Base-by-base conservation (phyloP, 2,888 invertebrate species). In the Ecliptopera silaceata region DNA sequence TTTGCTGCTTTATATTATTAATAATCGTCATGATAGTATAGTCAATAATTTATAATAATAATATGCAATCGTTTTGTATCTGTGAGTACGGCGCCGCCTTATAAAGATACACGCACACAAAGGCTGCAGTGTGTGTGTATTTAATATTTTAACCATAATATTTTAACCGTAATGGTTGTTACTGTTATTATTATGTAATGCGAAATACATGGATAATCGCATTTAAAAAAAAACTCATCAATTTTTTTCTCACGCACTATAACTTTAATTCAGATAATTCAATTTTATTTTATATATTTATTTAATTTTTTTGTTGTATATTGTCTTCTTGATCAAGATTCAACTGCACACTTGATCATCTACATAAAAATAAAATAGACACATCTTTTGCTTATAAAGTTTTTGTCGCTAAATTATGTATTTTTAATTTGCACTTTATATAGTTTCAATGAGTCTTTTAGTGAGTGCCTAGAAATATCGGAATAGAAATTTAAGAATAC, bases 391-490 rank as follows among this genome's bases (percentile, higher is more conserved):
- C 15, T 42, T 47, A 17, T 18, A 39, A 39, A 17, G 17, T 26
- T 12, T 26, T 13, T 10, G 3, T 57, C 22, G 18, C n/a, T 31
- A n/a, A 45, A 39, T 31, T 8, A 44, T 32, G 12, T 51, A 13
- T 38, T 50, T 55, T 55, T 52, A 49, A 48, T 52, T 51, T 34
- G 41, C 49, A 36, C 8, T 36, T 36, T 36, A 36, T 15, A 49
- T 39, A 6, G 13, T 32, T 26, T 41, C 22, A 41, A 32, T 44
- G 38, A 44, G 42, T 36, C 47, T 36, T 31, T 50, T 47, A 47
- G 50, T 51, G 54, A 59, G 59, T 59, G 54, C 54, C 59, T 59
- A 59, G 54, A 20, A 43, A 59, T 59, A 59, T 54, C 59, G 59
- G 54, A 54, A 31, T 55, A 59, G 36, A 50, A 22, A 44, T 54